Conservation (phyloP, 2,113 vertebrate genomes). For the Atractosteus spatula region DNA sequence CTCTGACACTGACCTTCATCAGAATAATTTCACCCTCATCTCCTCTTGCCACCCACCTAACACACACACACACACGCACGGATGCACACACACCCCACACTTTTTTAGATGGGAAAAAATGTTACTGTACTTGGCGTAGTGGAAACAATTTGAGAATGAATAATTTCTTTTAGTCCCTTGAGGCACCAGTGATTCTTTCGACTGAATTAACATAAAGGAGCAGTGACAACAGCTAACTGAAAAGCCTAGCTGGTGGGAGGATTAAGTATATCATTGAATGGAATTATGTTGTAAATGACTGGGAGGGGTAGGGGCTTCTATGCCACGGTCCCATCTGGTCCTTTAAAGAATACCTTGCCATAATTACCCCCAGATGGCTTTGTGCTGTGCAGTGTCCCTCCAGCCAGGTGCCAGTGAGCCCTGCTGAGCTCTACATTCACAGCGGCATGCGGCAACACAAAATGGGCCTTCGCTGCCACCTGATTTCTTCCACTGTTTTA, state of each 20-base stretch:
- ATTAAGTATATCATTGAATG: slow-evolving; percentile 99
- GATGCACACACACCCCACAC: neutral
- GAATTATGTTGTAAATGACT: slow-evolving; percentile 97
- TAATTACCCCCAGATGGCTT: slow-evolving; percentile 99
- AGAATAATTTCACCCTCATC: slow-evolving; percentile 68
- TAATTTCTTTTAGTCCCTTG: slow-evolving; percentile 83
- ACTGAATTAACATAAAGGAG: slow-evolving; percentile 96
- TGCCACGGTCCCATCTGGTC: slow-evolving; percentile 93
- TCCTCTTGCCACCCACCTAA: neutral
- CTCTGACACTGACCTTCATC: slow-evolving; percentile 85
- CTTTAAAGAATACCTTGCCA: slow-evolving; percentile 98
- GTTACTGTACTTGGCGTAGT: slow-evolving; percentile 90
- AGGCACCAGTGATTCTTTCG: slow-evolving; percentile 70
- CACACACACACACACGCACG: neutral
- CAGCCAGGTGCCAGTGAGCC: slow-evolving; percentile 93
- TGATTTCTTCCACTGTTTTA: slow-evolving; percentile 79
- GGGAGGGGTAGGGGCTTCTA: slow-evolving; percentile 81
- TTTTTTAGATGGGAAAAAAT: slow-evolving; percentile 47
- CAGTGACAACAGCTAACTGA: slow-evolving; percentile 86
- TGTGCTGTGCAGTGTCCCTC: slow-evolving; percentile 80
- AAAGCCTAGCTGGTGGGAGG: slow-evolving; percentile 96
- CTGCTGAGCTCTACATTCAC: slow-evolving; percentile 91
- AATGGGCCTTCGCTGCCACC: slow-evolving; percentile 83
- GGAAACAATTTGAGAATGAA: slow-evolving; percentile 94
- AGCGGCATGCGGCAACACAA: slow-evolving; percentile 72